phyloP scores from a whole-genome alignment of 2,888 invertebrate genomes.

The Luffia ferchaultella region DNA sequence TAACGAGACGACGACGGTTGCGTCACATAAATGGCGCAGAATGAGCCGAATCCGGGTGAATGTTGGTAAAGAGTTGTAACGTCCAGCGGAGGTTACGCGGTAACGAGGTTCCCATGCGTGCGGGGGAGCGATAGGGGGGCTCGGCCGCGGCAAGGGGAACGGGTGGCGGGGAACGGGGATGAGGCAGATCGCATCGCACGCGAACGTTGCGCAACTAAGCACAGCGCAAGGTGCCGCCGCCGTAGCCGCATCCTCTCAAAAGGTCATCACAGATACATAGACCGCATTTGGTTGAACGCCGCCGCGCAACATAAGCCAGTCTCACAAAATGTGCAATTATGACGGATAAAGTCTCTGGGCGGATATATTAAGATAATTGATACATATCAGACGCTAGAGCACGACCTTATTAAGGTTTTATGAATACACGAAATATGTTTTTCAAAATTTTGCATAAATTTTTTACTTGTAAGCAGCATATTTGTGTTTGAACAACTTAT shows the following conservation, averaged over 20 bases:
- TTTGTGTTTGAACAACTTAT: too few relatives aligned
- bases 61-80: constrained; percentile 17
- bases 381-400: too few relatives aligned
- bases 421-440: too few relatives aligned
- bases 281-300: background rate
- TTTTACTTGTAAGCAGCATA: too few relatives aligned
- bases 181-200: constrained; percentile 35
- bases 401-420: too few relatives aligned
- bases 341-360: too few relatives aligned
- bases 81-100: constrained; percentile 4
- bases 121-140: constrained; percentile 6
- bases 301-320: too few relatives aligned
- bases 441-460: too few relatives aligned
- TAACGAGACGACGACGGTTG: constrained; percentile 9
- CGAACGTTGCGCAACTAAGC: constrained; percentile 31
- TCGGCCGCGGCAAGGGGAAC: constrained; percentile 1
- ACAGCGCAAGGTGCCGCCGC: constrained; percentile 30
- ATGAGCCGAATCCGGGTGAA: constrained; percentile 21
- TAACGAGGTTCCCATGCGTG: constrained; percentile 28
- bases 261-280: constrained; percentile 29
- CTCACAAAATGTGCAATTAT: too few relatives aligned
- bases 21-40: constrained; percentile 11
- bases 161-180: constrained; percentile 21
- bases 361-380: too few relatives aligned
- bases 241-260: constrained; percentile 33